These are phyloP conservation scores for Eira barbara DNA, from an alignment of 2,113 vertebrate species.

Conservation along the genomic window DNA sequence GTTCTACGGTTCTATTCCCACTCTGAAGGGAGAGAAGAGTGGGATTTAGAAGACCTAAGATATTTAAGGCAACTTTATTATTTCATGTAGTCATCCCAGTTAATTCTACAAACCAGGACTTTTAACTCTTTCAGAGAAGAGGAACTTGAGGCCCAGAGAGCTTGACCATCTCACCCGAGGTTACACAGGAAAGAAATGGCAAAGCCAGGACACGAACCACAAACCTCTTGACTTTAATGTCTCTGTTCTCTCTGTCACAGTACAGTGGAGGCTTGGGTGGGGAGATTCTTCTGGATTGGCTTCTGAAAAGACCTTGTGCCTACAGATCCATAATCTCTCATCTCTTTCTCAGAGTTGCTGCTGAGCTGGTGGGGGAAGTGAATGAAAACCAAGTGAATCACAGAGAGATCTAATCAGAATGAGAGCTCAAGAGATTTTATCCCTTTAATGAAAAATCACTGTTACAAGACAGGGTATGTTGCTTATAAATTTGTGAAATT, in stretches of 20 bases:
- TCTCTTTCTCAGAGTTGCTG: background rate
- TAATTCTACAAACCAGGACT: background rate
- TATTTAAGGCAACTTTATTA: background rate
- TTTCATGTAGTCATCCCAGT: background rate
- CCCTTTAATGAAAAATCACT: background rate
- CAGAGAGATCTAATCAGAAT: background rate
- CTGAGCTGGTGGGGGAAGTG: background rate
- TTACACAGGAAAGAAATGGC: background rate
- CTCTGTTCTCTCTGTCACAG: background rate
- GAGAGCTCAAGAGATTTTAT: background rate
- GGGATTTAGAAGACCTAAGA: background rate
- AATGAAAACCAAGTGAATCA: background rate
- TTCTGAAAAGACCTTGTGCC: background rate
- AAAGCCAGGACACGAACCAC: background rate
- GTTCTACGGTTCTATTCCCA: background rate
- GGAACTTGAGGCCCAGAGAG: background rate
- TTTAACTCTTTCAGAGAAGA: conserved; percentile 3
- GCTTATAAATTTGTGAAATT: background rate
- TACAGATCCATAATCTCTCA: background rate
- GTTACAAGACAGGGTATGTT: background rate
- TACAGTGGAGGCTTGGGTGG: background rate
- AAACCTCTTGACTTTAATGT: background rate
- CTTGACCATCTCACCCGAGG: background rate
- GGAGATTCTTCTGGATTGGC: background rate
- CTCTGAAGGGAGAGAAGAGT: background rate